phyloP scores from a whole-genome alignment of 1,140 invertebrate species.

The Hycleus phaleratus region DNA sequence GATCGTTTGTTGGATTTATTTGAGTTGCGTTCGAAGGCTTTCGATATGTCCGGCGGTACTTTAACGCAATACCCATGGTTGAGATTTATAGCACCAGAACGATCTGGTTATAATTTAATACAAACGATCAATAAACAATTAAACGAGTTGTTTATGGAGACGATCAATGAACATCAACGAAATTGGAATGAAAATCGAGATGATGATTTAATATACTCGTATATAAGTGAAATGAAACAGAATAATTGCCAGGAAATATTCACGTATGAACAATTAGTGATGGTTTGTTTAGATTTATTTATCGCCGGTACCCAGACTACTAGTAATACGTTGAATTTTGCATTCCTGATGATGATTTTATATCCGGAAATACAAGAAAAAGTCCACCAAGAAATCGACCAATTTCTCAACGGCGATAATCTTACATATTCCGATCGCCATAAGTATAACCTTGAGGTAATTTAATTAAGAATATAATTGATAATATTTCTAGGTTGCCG shows the following conservation, averaged over 20 bases:
- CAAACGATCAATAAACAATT: constrained; percentile 53
- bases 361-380: constrained; percentile 72
- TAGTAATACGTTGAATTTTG: constrained; percentile 66
- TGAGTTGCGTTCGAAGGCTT: constrained; percentile 51
- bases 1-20: constrained; percentile 52
- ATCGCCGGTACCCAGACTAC: constrained; percentile 80
- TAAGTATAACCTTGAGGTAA: background rate
- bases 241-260: constrained; percentile 17
- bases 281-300: constrained; percentile 72
- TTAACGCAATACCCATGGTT: constrained; percentile 63
- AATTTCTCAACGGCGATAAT: constrained; percentile 51
- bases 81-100: constrained; percentile 56
- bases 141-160: constrained; percentile 48
- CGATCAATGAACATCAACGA: constrained; percentile 53
- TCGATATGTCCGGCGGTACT: constrained; percentile 62
- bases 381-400: constrained; percentile 73
- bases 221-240: constrained; percentile 58
- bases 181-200: constrained; percentile 44
- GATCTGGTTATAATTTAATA: constrained; percentile 61
- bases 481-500: constrained; percentile 43
- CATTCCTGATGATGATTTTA: constrained; percentile 67
- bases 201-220: constrained; percentile 70
- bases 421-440: constrained; percentile 2
- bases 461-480: too few species aligned
- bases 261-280: constrained; percentile 54